A percentile compares a stretch with the other conserved stretches of the same genome.
Conservation (phyloP, 2,113 vertebrate genomes). For the Climacteris rufus region DNA sequence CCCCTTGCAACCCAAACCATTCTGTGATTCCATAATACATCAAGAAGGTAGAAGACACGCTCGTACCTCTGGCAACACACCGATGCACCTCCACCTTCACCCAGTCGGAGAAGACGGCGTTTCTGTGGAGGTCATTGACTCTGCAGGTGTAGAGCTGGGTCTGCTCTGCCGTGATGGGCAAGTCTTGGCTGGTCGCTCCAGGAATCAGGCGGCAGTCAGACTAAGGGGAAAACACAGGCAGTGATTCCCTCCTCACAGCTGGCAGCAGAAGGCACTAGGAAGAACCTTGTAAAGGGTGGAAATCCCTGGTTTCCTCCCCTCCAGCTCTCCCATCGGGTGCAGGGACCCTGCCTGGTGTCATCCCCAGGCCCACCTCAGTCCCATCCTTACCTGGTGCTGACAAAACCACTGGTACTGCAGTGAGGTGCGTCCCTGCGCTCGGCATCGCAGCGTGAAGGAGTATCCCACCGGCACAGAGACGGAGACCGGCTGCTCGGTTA, state of each 20-base stretch:
- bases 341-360: neutral
- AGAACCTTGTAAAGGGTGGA: neutral
- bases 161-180: slow-evolving; percentile 69
- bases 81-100: slow-evolving; percentile 80
- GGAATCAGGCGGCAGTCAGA: slow-evolving; percentile 53
- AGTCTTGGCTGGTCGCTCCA: slow-evolving; percentile 70
- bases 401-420: slow-evolving; percentile 86
- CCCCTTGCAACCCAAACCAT: neutral
- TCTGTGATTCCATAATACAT: neutral
- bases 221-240: neutral
- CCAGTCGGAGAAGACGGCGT: slow-evolving; percentile 77
- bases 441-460: slow-evolving; percentile 72
- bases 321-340: neutral
- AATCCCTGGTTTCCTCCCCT: neutral
- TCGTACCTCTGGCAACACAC: slow-evolving; percentile 51
- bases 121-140: slow-evolving; percentile 72
- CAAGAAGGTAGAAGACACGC: neutral
- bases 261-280: neutral
- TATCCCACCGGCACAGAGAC: slow-evolving; percentile 76
- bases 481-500: slow-evolving; percentile 76
- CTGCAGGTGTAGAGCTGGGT: slow-evolving; percentile 78
- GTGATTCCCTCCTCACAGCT: neutral
- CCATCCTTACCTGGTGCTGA: slow-evolving; percentile 66
- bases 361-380: neutral
- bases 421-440: slow-evolving; percentile 64